Percentiles rank a stretch among this genome's conserved stretches.
Conservation (phyloP, 2,797 vertebrate genomes). For the Margarornis squamiger region DNA sequence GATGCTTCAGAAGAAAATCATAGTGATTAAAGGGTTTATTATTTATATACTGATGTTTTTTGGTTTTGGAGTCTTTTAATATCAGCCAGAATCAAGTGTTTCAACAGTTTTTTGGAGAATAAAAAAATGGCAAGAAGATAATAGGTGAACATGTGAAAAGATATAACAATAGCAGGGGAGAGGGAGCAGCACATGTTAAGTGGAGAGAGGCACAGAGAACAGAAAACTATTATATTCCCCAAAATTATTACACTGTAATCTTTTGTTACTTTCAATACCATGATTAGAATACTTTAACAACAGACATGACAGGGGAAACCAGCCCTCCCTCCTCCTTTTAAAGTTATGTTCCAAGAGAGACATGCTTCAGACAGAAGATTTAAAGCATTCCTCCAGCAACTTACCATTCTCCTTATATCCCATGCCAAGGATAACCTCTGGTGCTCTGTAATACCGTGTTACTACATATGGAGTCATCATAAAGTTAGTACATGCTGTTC, state of each 20-base stretch:
- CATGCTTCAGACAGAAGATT: background rate
- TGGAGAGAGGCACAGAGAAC: background rate
- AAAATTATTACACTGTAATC: background rate
- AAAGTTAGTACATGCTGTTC: conserved; percentile 96
- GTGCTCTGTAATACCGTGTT: conserved; percentile 94
- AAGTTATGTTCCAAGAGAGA: background rate
- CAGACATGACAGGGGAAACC: background rate
- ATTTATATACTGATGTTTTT: background rate
- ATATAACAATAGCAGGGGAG: background rate
- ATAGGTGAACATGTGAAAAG: background rate
- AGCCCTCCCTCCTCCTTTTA: background rate
- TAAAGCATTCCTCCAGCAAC: background rate
- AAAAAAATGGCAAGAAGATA: background rate
- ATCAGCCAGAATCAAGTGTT: background rate
- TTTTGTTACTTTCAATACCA: background rate
- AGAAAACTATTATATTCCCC: background rate
- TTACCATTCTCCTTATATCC: conserved; percentile 98
- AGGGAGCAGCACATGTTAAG: background rate
- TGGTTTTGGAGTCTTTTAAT: background rate
- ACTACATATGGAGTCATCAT: conserved; percentile 99
- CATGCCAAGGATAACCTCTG: conserved; percentile 97
- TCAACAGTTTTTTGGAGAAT: background rate
- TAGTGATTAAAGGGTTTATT: background rate
- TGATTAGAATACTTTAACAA: background rate
- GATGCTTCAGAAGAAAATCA: background rate